These are phyloP conservation scores for Bellardia pandia DNA, from an alignment of 2,888 invertebrate genomes.

Conservation along the genomic window DNA sequence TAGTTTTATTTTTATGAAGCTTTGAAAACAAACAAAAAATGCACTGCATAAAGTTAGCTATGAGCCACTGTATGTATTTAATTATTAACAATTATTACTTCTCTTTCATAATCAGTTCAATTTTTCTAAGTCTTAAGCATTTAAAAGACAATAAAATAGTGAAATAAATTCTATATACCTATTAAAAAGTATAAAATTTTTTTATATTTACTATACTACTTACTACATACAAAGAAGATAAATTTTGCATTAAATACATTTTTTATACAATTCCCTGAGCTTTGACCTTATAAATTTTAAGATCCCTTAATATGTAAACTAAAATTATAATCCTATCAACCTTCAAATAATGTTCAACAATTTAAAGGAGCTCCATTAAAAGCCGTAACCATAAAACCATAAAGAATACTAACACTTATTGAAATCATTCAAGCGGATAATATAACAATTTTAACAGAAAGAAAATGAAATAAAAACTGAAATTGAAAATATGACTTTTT, in stretches of 20 bases:
- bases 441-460: slow-evolving; percentile 47
- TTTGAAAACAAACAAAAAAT: no score
- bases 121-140: no score
- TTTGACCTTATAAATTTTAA: slow-evolving; percentile 35
- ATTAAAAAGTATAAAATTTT: not conserved
- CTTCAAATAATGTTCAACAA: slow-evolving; percentile 42
- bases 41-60: no score
- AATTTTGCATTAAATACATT: not conserved
- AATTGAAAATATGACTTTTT: slow-evolving; percentile 63
- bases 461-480: slow-evolving; percentile 10
- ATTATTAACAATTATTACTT: no score
- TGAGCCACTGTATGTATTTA: no score
- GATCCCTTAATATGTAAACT: slow-evolving; percentile 11
- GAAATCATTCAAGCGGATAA: slow-evolving; percentile 67
- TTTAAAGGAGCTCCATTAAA: slow-evolving; percentile 21
- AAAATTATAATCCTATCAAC: slow-evolving; percentile 28
- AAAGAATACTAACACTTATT: slow-evolving; percentile 44
- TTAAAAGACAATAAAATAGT: not conserved
- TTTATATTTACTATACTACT: not conserved
- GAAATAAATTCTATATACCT: not conserved
- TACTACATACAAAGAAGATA: not conserved
- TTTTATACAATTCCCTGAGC: not conserved
- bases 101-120: no score
- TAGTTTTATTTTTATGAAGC: no score
- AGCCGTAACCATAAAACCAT: slow-evolving; percentile 4